These are phyloP conservation scores for Oncorhynchus keta DNA, from an alignment of 2,113 vertebrate genomes.

Conservation along the genomic window DNA sequence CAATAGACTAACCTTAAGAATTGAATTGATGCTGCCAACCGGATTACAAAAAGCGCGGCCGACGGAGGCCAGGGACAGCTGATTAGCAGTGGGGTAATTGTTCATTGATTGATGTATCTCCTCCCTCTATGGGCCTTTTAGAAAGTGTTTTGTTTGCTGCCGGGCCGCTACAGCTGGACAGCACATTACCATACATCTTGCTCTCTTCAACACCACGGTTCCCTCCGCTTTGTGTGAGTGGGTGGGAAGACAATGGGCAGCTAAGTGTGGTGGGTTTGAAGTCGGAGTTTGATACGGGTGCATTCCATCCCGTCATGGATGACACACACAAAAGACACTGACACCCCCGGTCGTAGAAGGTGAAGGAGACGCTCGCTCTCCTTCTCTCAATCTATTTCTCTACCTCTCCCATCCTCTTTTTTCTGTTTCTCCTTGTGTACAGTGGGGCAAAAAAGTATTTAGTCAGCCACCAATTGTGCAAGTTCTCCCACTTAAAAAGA, in stretches of 20 bases:
- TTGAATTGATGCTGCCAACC: conserved; percentile 77
- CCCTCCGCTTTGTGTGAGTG: conserved; percentile 35
- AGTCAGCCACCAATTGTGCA: too few relatives aligned
- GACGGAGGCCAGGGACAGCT: conserved; percentile 70
- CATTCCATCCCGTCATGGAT: conserved; percentile 19
- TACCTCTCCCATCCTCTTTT: not conserved
- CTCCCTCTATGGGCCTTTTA: conserved; percentile 67
- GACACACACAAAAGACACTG: conserved; percentile 33
- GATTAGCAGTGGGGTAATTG: conserved; percentile 83
- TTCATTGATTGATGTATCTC: conserved; percentile 80
- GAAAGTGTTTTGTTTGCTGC: conserved; percentile 71
- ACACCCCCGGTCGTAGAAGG: conserved; percentile 13
- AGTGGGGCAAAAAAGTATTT: too few relatives aligned
- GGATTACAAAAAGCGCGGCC: conserved; percentile 74
- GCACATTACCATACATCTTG: conserved; percentile 72
- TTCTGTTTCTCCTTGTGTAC: not conserved
- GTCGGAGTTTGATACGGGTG: conserved; percentile 12
- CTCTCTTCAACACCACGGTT: conserved; percentile 24
- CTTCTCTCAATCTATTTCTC: conserved; percentile 1
- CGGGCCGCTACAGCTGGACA: conserved; percentile 58
- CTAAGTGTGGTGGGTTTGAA: conserved; percentile 45
- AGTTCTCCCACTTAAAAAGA: too few relatives aligned
- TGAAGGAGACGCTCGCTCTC: conserved; percentile 31
- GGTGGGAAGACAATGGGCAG: conserved; percentile 58
- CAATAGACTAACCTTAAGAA: conserved; percentile 85